Base-by-base conservation (phyloP, 2,113 vertebrate genomes). In the Lagenorhynchus albirostris region DNA sequence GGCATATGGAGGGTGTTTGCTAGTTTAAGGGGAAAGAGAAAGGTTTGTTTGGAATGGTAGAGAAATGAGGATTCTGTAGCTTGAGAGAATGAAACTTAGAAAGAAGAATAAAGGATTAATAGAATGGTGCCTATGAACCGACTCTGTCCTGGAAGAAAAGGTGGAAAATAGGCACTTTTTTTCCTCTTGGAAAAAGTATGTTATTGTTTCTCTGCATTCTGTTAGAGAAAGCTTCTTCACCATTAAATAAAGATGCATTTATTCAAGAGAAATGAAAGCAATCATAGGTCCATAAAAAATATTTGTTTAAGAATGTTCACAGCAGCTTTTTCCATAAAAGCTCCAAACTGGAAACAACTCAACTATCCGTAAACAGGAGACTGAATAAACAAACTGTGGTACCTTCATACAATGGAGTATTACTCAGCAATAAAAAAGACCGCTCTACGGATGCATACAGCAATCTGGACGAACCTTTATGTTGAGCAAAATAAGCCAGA, bases 201-300 rank as follows among this genome's bases (percentile, higher is more conserved):
- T 44, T 71, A 11, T 85, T 81, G 44, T 26, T 97, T 91, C 12
- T 62, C 25, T 76, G 65, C 5, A 9, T 36, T 55, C 41, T 70
- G 13, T 73, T 87, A 26, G 50, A 87, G 31, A 79, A 94, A 86
- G 4, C 33, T 77, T 88, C 80, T 88, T 88, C 20, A 41, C 47
- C 25, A 41, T 89, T 94, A 62, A 94, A 77, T 80, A 85, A 93
- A 89, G 81, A 74, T 74, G 55, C 67, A 77, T 83, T 79, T 89
- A 55, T 50, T 93, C 25, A 91, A 65, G 71, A 95, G 25, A 71
- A 82, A 82, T 91, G 8, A 89, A 96, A 89, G n/a, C 23, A 95
- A 81, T 41, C n/a, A 4, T 58, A 60, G 36, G 20, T 38, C 86
- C 67, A 65, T 79, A 47, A 63, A 36, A 76, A 91, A 60, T 20